A percentile compares a stretch with the other conserved stretches of the same genome.
These are phyloP conservation scores for Trachurus trachurus DNA, from an alignment of 2,797 vertebrate genomes.

Conservation along the genomic window DNA sequence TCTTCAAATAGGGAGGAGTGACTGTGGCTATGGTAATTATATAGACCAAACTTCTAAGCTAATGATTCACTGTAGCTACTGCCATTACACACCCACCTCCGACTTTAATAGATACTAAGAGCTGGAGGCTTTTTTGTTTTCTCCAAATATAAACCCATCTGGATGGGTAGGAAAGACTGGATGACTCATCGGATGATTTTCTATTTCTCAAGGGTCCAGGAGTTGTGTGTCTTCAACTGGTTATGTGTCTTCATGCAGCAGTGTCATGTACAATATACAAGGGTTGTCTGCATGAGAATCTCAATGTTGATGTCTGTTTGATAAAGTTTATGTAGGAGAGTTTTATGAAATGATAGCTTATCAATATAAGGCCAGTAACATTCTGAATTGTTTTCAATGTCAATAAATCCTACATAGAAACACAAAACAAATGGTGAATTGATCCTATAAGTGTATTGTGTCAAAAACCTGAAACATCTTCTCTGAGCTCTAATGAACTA, in stretches of 20 bases:
- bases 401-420: not conserved
- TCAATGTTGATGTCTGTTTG: not conserved
- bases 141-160: slow-evolving; percentile 62
- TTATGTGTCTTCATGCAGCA: slow-evolving; percentile 16
- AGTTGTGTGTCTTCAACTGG: slow-evolving; percentile 43
- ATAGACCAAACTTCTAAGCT: slow-evolving; percentile 47
- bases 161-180: slow-evolving; percentile 36
- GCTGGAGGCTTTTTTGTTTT: slow-evolving; percentile 52
- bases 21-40: slow-evolving; percentile 35
- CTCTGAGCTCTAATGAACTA: too few species aligned
- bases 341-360: not conserved
- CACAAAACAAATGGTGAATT: not conserved
- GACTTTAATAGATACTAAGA: slow-evolving; percentile 51
- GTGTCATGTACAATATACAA: not conserved
- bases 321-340: not conserved
- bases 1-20: slow-evolving; percentile 16
- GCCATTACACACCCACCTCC: slow-evolving; percentile 59
- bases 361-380: not conserved
- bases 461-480: too few species aligned
- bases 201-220: slow-evolving; percentile 34
- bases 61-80: slow-evolving; percentile 63
- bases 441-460: not conserved
- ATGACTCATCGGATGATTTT: slow-evolving; percentile 69
- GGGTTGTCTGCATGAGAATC: not conserved
- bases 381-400: not conserved